phyloP scores from a whole-genome alignment of 2,113 vertebrate genomes.

The Phyllopteryx taeniolatus region DNA sequence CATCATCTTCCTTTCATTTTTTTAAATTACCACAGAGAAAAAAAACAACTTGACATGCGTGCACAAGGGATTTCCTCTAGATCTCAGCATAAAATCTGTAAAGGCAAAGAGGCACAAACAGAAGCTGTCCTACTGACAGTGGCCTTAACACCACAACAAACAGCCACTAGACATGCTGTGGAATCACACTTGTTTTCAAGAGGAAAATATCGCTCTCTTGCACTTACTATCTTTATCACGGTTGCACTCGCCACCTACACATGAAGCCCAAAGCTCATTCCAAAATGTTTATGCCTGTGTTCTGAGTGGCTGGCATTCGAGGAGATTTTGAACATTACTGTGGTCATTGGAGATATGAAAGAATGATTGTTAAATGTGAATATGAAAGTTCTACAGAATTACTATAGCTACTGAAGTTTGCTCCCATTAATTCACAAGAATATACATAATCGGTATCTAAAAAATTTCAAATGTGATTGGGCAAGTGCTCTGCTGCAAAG shows the following conservation, averaged over 20 bases:
- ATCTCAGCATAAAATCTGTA: conserved; percentile 15
- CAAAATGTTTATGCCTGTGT: conserved; percentile 47
- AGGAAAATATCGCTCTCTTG: conserved; percentile 49
- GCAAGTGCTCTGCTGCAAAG: too few relatives aligned
- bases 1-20: conserved; percentile 20
- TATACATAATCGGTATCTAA: too few relatives aligned
- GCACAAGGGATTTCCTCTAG: neutral
- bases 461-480: too few relatives aligned
- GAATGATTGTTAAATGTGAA: neutral
- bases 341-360: neutral
- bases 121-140: conserved; percentile 17
- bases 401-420: too few relatives aligned
- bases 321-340: conserved; percentile 4
- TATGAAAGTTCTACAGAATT: too few relatives aligned
- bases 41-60: neutral
- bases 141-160: conserved; percentile 25
- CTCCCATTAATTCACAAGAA: too few relatives aligned
- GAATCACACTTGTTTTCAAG: conserved; percentile 53
- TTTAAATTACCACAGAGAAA: neutral
- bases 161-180: conserved; percentile 50
- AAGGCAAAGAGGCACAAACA: conserved; percentile 8
- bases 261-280: conserved; percentile 41
- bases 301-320: conserved; percentile 27
- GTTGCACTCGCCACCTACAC: conserved; percentile 65
- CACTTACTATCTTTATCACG: conserved; percentile 66